These are phyloP conservation scores for Tetrapedia diversipes DNA, from an alignment of 2,888 invertebrate species.

Conservation along the genomic window DNA sequence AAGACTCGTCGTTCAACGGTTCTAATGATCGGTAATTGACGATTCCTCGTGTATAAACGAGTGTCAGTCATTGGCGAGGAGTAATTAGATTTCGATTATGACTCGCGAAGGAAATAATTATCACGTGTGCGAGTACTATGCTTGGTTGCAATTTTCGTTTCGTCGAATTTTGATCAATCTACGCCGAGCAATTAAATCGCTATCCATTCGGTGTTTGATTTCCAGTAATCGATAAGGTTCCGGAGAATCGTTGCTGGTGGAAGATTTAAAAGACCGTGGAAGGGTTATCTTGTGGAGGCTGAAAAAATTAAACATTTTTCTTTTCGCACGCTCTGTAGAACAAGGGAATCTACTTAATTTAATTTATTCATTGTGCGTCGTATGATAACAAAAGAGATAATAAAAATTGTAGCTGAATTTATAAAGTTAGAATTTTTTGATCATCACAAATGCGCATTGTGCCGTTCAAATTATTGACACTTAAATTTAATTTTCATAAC, in stretches of 20 bases:
- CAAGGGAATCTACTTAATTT: too few species aligned
- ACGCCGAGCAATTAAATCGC: neutral
- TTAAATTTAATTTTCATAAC: too few species aligned
- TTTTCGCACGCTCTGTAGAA: too few species aligned
- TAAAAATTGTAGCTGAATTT: too few species aligned
- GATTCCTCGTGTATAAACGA: neutral
- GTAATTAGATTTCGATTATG: slow-evolving; percentile 2
- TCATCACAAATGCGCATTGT: too few species aligned
- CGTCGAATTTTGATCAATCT: too few species aligned
- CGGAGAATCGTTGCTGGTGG: neutral
- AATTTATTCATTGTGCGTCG: too few species aligned
- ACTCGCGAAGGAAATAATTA: slow-evolving; percentile 15
- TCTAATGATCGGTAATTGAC: slow-evolving; percentile 36
- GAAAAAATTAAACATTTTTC: too few species aligned
- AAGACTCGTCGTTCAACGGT: slow-evolving; percentile 20
- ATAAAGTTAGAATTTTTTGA: too few species aligned
- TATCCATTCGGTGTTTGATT: neutral
- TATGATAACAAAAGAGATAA: too few species aligned
- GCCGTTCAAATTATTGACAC: too few species aligned
- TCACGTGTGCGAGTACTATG: too few species aligned
- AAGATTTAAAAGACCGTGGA: neutral
- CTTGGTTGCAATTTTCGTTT: neutral
- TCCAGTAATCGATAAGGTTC: neutral
- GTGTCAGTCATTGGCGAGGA: neutral
- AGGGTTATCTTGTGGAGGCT: neutral